Evolutionary conservation across 2,888 invertebrate genomes (phyloP).

Genomic region (Ypsolopha sequella): DNA sequence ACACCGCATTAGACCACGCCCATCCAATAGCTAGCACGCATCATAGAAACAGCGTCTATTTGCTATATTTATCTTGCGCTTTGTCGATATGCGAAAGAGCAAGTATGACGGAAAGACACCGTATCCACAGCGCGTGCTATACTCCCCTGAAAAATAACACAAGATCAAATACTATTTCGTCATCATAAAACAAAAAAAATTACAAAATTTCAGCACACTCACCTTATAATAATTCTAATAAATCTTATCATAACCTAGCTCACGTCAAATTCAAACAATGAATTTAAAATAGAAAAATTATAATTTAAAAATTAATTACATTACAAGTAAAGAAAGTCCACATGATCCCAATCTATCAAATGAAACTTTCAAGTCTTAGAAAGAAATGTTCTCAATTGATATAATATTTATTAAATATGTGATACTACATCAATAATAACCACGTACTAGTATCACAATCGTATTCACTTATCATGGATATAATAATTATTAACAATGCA

Average conservation of each 20-base stretch:
- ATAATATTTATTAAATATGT: neutral
- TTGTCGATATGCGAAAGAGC: too few relatives aligned
- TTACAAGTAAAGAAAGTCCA: slow-evolving; percentile 39
- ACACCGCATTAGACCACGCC: neutral
- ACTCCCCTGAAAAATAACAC: neutral
- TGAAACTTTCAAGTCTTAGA: slow-evolving; percentile 1
- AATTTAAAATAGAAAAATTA: slow-evolving; percentile 55
- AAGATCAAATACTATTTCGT: neutral
- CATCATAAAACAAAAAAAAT: neutral
- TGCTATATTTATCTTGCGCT: too few relatives aligned
- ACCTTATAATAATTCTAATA: neutral
- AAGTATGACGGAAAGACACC: too few relatives aligned
- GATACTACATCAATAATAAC: slow-evolving; percentile 3
- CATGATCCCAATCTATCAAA: slow-evolving; percentile 4
- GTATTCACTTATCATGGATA: slow-evolving; percentile 2
- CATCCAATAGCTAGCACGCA: too few relatives aligned
- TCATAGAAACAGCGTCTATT: too few relatives aligned
- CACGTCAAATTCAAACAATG: slow-evolving; percentile 1
- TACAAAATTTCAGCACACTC: neutral
- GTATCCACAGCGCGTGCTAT: too few relatives aligned
- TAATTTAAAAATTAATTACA: slow-evolving; percentile 68
- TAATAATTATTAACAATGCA: slow-evolving; percentile 31
- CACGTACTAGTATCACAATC: slow-evolving; percentile 5
- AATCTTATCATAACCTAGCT: neutral
- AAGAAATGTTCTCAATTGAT: neutral